Base-by-base conservation (phyloP, 2,888 invertebrate species). In the Dynastes grantii region DNA sequence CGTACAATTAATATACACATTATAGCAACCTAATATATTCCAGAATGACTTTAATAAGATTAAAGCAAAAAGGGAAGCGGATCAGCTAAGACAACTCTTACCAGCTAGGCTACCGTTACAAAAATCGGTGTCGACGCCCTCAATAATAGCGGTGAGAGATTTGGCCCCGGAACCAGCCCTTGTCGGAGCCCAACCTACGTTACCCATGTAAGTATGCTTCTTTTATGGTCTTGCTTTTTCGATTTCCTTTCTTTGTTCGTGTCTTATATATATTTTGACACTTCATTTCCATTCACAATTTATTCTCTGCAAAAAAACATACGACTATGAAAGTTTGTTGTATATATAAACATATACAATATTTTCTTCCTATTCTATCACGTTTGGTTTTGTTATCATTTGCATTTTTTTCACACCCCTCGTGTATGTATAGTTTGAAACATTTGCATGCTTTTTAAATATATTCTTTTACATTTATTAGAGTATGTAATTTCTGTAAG, bases 111-210 rank as follows among this genome's bases (percentile, higher is more conserved):
- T 96, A 84, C 95, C 96, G 78, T 90, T 97, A 75, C 97, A 97
- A 89, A 97, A 97, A 90, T 96, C 96, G 73, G 94, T 97, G 78
- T 97, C 97, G 22, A 97, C 97, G 75, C 96, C 96, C 71, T 96
- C 96, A 83, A 97, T 97, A 81, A 94, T 96, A 71, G 95, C 95
- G 49, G 91, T 92, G 45, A 89, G 92, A 81, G 92, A 92, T 83
- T 89, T 92, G 83, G 90, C 90, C 76, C 92, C 92, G 82, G 92
- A 92, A 85, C 92, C 85, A 89, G 87, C 85, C 83, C 85, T 84
- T 87, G 87, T 89, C 65, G 88, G 90, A 79, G 89, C 89, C 16
- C 89, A 90, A 79, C 90, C 91, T 9, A 90, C 90, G n/a, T 87
- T 92, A 76, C 90, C 91, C 81, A 89, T 91, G 92, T 92, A 89